Conservation (phyloP, 2,797 vertebrate genomes). For the Pogoniulus pusillus region DNA sequence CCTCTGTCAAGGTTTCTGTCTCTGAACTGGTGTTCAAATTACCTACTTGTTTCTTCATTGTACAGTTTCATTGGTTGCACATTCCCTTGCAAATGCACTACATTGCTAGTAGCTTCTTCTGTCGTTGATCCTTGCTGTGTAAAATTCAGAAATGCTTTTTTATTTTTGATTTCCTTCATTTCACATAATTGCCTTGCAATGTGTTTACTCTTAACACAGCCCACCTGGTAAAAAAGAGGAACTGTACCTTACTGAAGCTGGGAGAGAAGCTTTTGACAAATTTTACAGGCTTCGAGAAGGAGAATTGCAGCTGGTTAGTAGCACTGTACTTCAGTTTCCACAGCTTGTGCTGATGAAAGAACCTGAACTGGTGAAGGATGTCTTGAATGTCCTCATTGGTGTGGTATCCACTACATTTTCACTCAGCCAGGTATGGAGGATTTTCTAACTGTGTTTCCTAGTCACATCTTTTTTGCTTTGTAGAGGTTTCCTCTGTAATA, state of each 20-base stretch:
- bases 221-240: slow-evolving; percentile 91
- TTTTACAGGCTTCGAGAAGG: slow-evolving; percentile 88
- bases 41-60: background rate
- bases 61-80: background rate
- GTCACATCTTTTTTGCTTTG: background rate
- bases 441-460: background rate
- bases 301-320: slow-evolving; percentile 84
- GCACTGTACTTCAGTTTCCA: slow-evolving; percentile 76
- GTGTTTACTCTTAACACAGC: slow-evolving; percentile 70
- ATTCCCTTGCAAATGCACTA: background rate
- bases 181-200: background rate
- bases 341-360: slow-evolving; percentile 85
- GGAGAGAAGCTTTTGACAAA: slow-evolving; percentile 91
- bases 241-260: slow-evolving; percentile 91
- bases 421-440: slow-evolving; percentile 86
- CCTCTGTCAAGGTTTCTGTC: background rate
- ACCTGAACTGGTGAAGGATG: slow-evolving; percentile 88
- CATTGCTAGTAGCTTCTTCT: background rate
- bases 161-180: background rate
- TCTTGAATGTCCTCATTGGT: slow-evolving; percentile 92
- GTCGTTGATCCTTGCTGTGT: background rate
- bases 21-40: background rate
- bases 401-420: slow-evolving; percentile 92
- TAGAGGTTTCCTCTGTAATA: background rate
- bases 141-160: background rate